Conservation (phyloP, 2,888 invertebrate species). For the Leucophenga montana region DNA sequence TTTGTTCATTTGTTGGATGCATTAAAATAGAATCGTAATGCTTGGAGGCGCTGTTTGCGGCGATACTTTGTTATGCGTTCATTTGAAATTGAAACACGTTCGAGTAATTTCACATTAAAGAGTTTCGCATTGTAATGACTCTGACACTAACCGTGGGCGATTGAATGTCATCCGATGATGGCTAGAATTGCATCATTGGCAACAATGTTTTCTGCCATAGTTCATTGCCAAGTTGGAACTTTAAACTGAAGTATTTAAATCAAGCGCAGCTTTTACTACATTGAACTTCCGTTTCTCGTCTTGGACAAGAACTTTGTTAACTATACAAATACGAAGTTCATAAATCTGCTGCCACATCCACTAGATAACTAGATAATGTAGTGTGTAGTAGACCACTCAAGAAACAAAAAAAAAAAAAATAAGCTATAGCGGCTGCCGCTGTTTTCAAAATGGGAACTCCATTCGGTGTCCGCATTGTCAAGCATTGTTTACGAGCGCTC, state of each 20-base stretch:
- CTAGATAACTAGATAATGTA: too few species aligned
- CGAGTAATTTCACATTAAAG: conserved; percentile 48
- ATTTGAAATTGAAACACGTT: conserved; percentile 50
- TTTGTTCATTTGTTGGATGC: conserved; percentile 8
- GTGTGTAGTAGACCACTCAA: too few species aligned
- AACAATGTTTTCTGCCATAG: not conserved
- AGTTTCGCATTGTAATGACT: not conserved
- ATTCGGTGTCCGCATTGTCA: not conserved
- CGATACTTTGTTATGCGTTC: not conserved
- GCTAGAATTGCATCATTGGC: not conserved
- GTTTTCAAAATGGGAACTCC: not conserved
- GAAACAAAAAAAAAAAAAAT: too few species aligned
- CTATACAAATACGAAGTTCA: conserved; percentile 2
- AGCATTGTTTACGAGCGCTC: conserved; percentile 8
- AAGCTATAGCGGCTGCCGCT: too few species aligned
- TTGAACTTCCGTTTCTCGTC: conserved; percentile 4
- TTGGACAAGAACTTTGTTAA: not conserved
- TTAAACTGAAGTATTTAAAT: not conserved
- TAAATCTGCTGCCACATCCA: too few species aligned
- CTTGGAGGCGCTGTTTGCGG: not conserved
- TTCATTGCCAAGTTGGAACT: not conserved
- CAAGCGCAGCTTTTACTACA: not conserved
- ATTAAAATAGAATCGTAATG: too few species aligned
- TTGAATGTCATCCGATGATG: not conserved
- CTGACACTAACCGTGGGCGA: conserved; percentile 11